phyloP scores from a whole-genome alignment of 1,140 invertebrate genomes.

The Sarcophaga bullata region DNA sequence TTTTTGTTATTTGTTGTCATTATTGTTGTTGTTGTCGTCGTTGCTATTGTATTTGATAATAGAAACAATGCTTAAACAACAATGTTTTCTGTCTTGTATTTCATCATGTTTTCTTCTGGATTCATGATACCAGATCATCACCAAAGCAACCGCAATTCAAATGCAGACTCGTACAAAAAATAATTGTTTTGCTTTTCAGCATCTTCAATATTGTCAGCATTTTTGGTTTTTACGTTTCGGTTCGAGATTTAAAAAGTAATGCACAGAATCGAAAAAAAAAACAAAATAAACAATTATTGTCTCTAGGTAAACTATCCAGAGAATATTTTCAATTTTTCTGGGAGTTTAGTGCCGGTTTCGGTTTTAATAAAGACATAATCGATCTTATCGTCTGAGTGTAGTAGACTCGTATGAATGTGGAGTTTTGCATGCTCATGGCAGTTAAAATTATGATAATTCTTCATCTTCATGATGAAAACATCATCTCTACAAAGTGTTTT shows the following conservation, averaged over 20 bases:
- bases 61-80: background rate
- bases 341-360: background rate
- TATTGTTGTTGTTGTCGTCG: background rate
- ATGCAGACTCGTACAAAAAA: background rate
- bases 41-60: background rate
- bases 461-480: too few species aligned
- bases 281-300: background rate
- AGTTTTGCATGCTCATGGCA: too few species aligned
- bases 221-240: too few species aligned
- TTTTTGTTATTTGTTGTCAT: too few species aligned
- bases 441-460: too few species aligned
- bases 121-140: slow-evolving; percentile 17
- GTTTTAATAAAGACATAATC: slow-evolving; percentile 1
- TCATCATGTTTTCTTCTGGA: background rate
- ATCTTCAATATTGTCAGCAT: background rate
- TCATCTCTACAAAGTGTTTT: too few species aligned
- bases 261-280: background rate
- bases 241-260: too few species aligned
- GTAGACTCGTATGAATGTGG: too few species aligned
- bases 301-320: background rate
- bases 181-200: background rate
- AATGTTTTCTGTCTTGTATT: background rate
- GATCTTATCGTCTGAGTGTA: background rate
- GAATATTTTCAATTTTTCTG: background rate
- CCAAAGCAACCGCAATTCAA: background rate